phyloP scores from a whole-genome alignment of 2,888 invertebrate species.

The Tridacna crocea region DNA sequence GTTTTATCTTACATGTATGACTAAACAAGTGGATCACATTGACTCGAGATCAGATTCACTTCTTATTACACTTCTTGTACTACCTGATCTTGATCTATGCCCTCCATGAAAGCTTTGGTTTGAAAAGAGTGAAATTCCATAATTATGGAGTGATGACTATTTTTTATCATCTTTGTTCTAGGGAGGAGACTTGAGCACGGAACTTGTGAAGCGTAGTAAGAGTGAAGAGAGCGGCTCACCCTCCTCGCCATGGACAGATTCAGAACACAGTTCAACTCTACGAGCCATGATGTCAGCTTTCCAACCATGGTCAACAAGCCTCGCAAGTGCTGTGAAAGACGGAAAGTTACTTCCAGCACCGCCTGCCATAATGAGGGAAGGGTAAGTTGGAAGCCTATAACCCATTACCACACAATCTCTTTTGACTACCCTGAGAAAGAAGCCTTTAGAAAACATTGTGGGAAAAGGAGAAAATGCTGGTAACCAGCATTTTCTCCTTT shows the following conservation, averaged over 20 bases:
- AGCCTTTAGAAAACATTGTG: not conserved
- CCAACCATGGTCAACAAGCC: slow-evolving; percentile 76
- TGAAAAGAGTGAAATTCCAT: too few species aligned
- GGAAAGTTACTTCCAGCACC: slow-evolving; percentile 74
- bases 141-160: not conserved
- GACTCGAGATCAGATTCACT: too few species aligned
- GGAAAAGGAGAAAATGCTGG: not conserved
- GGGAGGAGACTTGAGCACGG: slow-evolving; percentile 23
- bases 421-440: too few species aligned
- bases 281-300: slow-evolving; percentile 74
- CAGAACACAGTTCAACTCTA: slow-evolving; percentile 48
- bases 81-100: too few species aligned
- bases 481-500: not conserved
- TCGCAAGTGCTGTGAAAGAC: slow-evolving; percentile 72
- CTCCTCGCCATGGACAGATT: slow-evolving; percentile 52
- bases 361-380: slow-evolving; percentile 77
- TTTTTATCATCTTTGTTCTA: not conserved
- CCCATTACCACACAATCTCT: too few species aligned
- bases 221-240: slow-evolving; percentile 63
- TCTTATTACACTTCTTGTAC: too few species aligned
- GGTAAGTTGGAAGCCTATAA: slow-evolving; percentile 64
- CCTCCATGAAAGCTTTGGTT: too few species aligned
- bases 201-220: slow-evolving; percentile 68
- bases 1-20: too few species aligned
- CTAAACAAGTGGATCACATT: too few species aligned